A percentile compares a stretch with the other conserved stretches of the same genome.
phyloP scores from a whole-genome alignment of 2,797 vertebrate genomes.

The Typhlichthys eigenmanni region DNA sequence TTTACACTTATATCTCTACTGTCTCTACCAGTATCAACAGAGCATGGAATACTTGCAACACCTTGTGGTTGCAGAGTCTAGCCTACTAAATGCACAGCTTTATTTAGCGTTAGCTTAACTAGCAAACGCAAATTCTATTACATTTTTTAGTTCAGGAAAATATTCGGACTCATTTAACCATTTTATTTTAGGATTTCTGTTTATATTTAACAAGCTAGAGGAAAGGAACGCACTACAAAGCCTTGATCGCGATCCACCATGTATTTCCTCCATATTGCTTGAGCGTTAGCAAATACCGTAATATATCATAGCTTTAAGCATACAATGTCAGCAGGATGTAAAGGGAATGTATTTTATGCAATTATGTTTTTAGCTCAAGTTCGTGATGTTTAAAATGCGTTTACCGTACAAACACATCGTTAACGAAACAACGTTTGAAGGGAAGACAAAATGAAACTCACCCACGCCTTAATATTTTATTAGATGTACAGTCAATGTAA shows the following conservation, averaged over 20 bases:
- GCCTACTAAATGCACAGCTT: neutral
- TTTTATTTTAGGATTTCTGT: accelerated
- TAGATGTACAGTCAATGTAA: neutral
- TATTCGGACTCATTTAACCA: neutral
- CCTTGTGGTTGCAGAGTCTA: constrained; percentile 24
- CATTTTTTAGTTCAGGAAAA: neutral
- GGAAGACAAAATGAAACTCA: constrained; percentile 54
- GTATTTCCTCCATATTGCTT: constrained; percentile 62
- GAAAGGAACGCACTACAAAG: constrained; percentile 41
- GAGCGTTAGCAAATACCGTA: constrained; percentile 13
- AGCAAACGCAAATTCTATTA: neutral
- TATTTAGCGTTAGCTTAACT: neutral
- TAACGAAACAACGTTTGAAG: constrained; percentile 11
- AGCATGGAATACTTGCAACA: constrained; percentile 35
- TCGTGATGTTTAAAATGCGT: neutral
- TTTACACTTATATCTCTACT: too few relatives aligned
- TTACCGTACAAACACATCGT: constrained; percentile 34
- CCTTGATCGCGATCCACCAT: constrained; percentile 12
- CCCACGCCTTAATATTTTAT: constrained; percentile 41
- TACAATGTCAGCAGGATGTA: accelerated
- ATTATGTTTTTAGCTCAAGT: neutral
- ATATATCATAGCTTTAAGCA: neutral
- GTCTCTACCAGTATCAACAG: constrained; percentile 9
- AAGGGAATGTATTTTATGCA: neutral
- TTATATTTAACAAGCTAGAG: neutral